These are phyloP conservation scores for Meteorus colon DNA, from an alignment of 2,888 invertebrate genomes.

Conservation along the genomic window DNA sequence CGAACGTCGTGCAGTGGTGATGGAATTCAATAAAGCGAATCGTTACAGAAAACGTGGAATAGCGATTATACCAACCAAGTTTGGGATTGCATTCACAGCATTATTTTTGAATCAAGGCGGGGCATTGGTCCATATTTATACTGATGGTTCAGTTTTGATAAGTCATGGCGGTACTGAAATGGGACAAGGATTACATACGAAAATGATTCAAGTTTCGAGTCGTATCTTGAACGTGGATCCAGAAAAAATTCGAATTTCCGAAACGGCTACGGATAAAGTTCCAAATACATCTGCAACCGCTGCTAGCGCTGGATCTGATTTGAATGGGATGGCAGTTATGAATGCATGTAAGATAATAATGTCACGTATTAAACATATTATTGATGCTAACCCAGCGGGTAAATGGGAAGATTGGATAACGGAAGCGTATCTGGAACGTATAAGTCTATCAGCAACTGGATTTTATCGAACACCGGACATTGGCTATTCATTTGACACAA, in stretches of 20 bases:
- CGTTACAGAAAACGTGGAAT: constrained; percentile 92
- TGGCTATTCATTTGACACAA: constrained; percentile 82
- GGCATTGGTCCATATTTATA: constrained; percentile 90
- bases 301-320: constrained; percentile 90
- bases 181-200: constrained; percentile 97
- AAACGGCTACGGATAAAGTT: constrained; percentile 92
- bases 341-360: constrained; percentile 86
- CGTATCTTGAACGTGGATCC: constrained; percentile 81
- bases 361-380: constrained; percentile 84
- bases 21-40: constrained; percentile 83
- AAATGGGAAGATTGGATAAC: constrained; percentile 90
- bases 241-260: constrained; percentile 85
- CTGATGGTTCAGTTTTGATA: constrained; percentile 90
- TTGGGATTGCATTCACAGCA: constrained; percentile 87
- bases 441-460: constrained; percentile 88
- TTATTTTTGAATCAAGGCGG: constrained; percentile 89
- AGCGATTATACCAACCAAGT: constrained; percentile 87
- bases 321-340: constrained; percentile 93
- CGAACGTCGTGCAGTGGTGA: constrained; percentile 77
- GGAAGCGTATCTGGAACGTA: constrained; percentile 84
- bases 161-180: constrained; percentile 97
- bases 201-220: constrained; percentile 94
- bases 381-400: constrained; percentile 83
- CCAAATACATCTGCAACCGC: constrained; percentile 94
- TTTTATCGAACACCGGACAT: constrained; percentile 86